Evolutionary conservation across 2,888 invertebrate genomes (phyloP).

Genomic region (Meghimatium bilineatum): DNA sequence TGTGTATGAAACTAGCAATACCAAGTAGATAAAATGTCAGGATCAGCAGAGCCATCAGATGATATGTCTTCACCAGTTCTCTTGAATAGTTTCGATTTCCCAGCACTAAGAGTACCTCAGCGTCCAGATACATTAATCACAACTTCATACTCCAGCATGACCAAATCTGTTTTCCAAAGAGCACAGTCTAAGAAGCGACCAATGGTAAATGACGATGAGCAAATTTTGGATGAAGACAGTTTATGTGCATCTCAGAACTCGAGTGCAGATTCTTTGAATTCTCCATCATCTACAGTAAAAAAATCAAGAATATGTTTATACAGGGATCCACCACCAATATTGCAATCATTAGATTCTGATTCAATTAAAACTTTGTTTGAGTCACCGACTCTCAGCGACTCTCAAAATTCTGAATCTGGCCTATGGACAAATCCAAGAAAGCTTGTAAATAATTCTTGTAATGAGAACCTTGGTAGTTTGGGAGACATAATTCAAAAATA

Average conservation of each 20-base stretch:
- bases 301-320: constrained; percentile 18
- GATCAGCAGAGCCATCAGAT: background rate
- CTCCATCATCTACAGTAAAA: background rate
- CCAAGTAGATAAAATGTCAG: background rate
- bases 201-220: background rate
- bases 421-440: background rate
- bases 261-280: constrained; percentile 6
- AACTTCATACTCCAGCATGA: background rate
- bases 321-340: constrained; percentile 22
- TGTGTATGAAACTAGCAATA: background rate
- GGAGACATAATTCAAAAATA: constrained; percentile 30
- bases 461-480: constrained; percentile 21
- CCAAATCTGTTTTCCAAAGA: background rate
- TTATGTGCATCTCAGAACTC: constrained; percentile 6
- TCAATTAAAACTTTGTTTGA: constrained; percentile 19
- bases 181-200: background rate
- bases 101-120: background rate
- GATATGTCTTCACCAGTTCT: background rate
- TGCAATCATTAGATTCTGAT: constrained; percentile 21
- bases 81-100: constrained; percentile 22
- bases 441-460: background rate
- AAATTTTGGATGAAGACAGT: background rate
- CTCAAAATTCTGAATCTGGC: constrained; percentile 22
- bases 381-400: constrained; percentile 29
- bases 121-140: background rate